These are phyloP conservation scores for Equus przewalskii DNA, from an alignment of 2,113 vertebrate genomes.

Conservation along the genomic window DNA sequence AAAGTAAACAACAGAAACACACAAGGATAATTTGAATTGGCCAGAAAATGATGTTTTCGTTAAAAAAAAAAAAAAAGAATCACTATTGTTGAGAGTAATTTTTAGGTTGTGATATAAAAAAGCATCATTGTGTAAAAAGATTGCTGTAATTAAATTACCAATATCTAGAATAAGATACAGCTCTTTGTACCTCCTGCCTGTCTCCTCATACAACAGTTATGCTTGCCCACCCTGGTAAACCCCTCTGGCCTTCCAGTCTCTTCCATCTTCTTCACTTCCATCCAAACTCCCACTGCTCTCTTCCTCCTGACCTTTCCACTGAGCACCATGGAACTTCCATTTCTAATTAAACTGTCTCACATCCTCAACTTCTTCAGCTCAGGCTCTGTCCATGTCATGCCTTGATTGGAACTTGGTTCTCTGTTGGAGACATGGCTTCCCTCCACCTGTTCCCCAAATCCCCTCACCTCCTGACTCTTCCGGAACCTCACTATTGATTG, in stretches of 20 bases:
- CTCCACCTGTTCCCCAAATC: not conserved
- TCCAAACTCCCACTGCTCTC: not conserved
- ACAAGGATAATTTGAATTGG: slow-evolving; percentile 36
- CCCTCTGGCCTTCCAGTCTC: not conserved
- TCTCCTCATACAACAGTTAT: fast-evolving
- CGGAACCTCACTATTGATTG: not conserved
- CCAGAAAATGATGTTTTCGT: slow-evolving; percentile 67
- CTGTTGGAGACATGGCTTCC: not conserved
- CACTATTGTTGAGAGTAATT: slow-evolving; percentile 22
- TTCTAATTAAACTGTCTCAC: not conserved
- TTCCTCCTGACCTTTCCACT: not conserved
- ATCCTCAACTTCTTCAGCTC: not conserved
- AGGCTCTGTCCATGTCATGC: not conserved
- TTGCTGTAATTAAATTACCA: not conserved
- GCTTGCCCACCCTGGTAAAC: not conserved
- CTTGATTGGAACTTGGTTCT: not conserved
- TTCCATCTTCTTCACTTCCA: not conserved
- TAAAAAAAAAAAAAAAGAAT: slow-evolving; percentile 55
- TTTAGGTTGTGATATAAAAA: slow-evolving; percentile 59
- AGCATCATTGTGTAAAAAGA: slow-evolving; percentile 13
- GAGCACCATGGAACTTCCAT: not conserved
- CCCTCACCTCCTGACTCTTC: not conserved
- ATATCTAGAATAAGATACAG: not conserved
- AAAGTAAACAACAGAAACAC: slow-evolving; percentile 72
- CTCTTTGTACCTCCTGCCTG: not conserved